These are phyloP conservation scores for Galemys pyrenaicus DNA, from an alignment of 2,113 vertebrate species.

Conservation along the genomic window DNA sequence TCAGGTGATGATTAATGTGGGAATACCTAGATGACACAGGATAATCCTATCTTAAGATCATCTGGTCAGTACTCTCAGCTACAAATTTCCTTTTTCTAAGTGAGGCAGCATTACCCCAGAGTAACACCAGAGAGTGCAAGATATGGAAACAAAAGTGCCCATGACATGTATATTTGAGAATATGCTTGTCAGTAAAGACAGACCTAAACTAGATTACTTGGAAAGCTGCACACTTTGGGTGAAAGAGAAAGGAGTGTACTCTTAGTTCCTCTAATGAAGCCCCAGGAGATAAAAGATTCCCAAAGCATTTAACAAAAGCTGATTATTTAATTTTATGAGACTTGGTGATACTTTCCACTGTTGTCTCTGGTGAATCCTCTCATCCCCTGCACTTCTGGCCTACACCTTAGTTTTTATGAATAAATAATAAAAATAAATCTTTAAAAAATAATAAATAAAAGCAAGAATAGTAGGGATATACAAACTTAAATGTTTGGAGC, in stretches of 20 bases:
- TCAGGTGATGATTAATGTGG: not conserved
- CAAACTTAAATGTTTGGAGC: not conserved
- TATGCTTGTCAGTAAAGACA: not conserved
- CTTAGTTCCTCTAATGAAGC: not conserved
- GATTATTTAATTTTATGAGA: not conserved
- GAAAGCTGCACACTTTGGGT: not conserved
- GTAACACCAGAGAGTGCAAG: not conserved
- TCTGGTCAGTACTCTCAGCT: not conserved
- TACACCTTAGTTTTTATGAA: too few species aligned
- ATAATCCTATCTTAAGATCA: not conserved
- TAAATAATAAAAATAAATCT: too few species aligned
- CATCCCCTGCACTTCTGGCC: too few species aligned
- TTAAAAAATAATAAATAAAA: not conserved
- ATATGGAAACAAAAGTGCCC: rapidly evolving
- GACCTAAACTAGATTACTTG: not conserved
- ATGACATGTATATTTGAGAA: not conserved
- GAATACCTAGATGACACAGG: not conserved
- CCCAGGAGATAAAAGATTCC: not conserved
- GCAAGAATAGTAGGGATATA: not conserved
- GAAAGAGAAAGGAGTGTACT: not conserved
- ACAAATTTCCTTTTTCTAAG: not conserved
- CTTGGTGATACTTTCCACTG: not conserved
- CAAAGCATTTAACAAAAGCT: not conserved
- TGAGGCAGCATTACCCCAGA: not conserved
- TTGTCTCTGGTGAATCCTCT: too few species aligned